Conservation (phyloP, 2,113 vertebrate genomes). For the Bagarius yarrelli region DNA sequence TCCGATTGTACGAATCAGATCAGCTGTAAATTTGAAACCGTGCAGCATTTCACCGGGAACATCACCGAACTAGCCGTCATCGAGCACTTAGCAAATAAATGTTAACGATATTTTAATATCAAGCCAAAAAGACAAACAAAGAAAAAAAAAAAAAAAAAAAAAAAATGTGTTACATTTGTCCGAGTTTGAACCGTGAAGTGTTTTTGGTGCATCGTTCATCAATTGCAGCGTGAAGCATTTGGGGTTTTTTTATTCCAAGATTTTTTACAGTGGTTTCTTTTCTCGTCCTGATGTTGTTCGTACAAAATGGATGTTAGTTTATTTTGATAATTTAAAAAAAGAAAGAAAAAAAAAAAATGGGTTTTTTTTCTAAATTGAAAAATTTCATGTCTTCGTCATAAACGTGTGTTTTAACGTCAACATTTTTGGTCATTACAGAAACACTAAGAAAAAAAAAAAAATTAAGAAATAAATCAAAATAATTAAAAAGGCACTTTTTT, state of each 20-base stretch:
- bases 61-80: conserved; percentile 59
- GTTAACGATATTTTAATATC: conserved; percentile 81
- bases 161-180: conserved; percentile 75
- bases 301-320: conserved; percentile 20
- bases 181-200: conserved; percentile 76
- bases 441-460: not conserved
- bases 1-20: not conserved
- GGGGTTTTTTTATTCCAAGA: conserved; percentile 30
- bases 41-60: conserved; percentile 58
- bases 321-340: not conserved
- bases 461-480: not conserved
- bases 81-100: conserved; percentile 77
- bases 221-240: conserved; percentile 63
- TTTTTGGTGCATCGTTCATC: conserved; percentile 77
- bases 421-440: conserved; percentile 15
- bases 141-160: conserved; percentile 50
- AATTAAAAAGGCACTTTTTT: not conserved
- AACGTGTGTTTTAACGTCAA: conserved; percentile 17
- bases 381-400: not conserved
- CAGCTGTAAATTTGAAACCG: conserved; percentile 29
- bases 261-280: conserved; percentile 70
- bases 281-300: conserved; percentile 60
- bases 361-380: not conserved
- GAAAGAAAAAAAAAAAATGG: not conserved
- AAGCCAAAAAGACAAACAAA: conserved; percentile 68